These are phyloP conservation scores for Electrophaes corylata DNA, from an alignment of 2,888 invertebrate species.

Conservation along the genomic window DNA sequence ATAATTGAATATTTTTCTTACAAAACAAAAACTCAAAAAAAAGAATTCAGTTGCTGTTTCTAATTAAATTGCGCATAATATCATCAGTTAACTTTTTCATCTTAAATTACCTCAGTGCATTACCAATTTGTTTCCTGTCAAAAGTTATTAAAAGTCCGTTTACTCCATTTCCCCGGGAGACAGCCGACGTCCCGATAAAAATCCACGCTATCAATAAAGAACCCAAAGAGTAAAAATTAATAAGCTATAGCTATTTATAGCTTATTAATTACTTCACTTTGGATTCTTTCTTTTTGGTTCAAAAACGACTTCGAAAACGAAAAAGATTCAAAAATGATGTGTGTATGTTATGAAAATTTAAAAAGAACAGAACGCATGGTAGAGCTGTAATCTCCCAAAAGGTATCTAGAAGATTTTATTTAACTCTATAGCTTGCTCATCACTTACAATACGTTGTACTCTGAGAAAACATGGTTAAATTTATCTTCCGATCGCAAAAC, in stretches of 20 bases:
- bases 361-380: too few relatives aligned
- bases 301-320: too few relatives aligned
- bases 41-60: slow-evolving; percentile 6
- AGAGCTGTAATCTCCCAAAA: too few relatives aligned
- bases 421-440: neutral
- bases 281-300: too few relatives aligned
- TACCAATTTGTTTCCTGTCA: slow-evolving; percentile 28
- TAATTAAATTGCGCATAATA: slow-evolving; percentile 18
- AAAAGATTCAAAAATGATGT: too few relatives aligned
- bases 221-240: slow-evolving; percentile 20
- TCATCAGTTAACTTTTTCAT: slow-evolving; percentile 12
- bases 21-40: neutral
- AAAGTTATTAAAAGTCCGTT: slow-evolving; percentile 34
- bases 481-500: slow-evolving; percentile 44
- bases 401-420: neutral
- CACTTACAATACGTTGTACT: slow-evolving; percentile 3
- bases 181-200: slow-evolving; percentile 37
- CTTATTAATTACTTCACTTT: too few relatives aligned
- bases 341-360: too few relatives aligned
- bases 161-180: slow-evolving; percentile 31
- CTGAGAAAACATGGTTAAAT: slow-evolving; percentile 11
- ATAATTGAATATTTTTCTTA: neutral
- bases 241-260: neutral
- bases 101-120: slow-evolving; percentile 14
- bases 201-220: slow-evolving; percentile 50